A percentile compares a stretch with the other conserved stretches of the same genome.
Evolutionary conservation across 2,113 vertebrate genomes (phyloP).

Genomic region (Galemys pyrenaicus): DNA sequence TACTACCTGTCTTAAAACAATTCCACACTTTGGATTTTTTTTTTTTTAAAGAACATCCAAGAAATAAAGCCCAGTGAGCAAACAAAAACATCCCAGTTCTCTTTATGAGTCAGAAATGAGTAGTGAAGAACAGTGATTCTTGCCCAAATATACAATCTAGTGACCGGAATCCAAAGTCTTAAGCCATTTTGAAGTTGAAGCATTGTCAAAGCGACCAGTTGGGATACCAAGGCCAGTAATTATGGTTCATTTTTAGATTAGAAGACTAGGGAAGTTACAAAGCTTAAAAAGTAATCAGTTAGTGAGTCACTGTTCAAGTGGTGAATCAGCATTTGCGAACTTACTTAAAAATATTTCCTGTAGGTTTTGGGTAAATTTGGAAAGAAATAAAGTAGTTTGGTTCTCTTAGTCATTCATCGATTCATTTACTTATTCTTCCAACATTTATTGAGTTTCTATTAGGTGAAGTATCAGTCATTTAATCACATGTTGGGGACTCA

Average conservation of each 20-base stretch:
- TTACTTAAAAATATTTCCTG: not conserved
- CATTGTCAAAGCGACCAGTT: not conserved
- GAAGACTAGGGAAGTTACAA: not conserved
- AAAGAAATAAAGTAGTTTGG: not conserved
- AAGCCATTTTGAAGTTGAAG: constrained; percentile 14
- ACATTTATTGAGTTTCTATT: not conserved
- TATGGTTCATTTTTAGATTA: not conserved
- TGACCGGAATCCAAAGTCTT: not conserved
- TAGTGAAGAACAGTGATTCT: not conserved
- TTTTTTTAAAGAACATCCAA: constrained; percentile 40
- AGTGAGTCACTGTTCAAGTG: not conserved
- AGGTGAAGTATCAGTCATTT: not conserved
- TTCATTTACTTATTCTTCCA: not conserved
- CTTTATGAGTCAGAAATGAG: constrained; percentile 57
- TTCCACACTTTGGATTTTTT: not conserved
- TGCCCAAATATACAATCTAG: constrained; percentile 5
- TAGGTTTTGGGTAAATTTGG: not conserved
- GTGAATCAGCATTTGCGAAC: not conserved
- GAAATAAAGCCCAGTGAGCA: constrained; percentile 45
- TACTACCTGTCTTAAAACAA: constrained; percentile 43
- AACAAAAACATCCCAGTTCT: constrained; percentile 45
- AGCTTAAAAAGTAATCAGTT: not conserved
- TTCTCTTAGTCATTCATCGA: not conserved
- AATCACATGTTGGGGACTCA: not conserved
- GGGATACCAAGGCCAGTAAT: not conserved